These are phyloP conservation scores for Cerastis rubricosa DNA, from an alignment of 2,888 invertebrate species.

Conservation along the genomic window DNA sequence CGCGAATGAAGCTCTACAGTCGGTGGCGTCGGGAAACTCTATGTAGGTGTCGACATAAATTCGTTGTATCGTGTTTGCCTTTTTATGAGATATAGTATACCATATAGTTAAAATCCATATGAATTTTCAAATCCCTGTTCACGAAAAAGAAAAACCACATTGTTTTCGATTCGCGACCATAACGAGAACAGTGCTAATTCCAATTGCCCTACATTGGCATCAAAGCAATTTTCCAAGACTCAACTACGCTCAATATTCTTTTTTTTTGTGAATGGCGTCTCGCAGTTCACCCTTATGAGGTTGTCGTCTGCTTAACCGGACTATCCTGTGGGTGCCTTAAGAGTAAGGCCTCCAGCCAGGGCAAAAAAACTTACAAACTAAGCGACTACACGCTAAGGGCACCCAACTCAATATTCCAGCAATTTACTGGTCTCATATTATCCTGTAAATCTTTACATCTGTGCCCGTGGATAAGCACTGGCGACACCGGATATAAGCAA, in stretches of 20 bases:
- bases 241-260: conserved; percentile 33
- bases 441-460: conserved; percentile 60
- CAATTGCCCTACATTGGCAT: conserved; percentile 43
- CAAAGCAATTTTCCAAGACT: conserved; percentile 33
- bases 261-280: too few species aligned
- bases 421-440: conserved; percentile 55
- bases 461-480: conserved; percentile 58
- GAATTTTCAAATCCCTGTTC: not conserved
- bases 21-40: not conserved
- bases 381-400: too few species aligned
- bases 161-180: not conserved
- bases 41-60: not conserved
- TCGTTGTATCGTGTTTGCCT: not conserved
- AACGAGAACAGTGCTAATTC: conserved; percentile 19
- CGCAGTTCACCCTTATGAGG: too few species aligned
- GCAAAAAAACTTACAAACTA: too few species aligned
- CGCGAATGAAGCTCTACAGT: not conserved
- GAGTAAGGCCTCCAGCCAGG: too few species aligned
- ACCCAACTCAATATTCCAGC: conserved; percentile 24
- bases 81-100: not conserved
- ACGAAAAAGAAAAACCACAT: not conserved
- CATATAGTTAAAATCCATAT: not conserved
- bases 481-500: conserved; percentile 82
- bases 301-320: too few species aligned
- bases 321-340: too few species aligned